Base-by-base conservation (phyloP, 2,888 invertebrate genomes). In the Syrista parreyssii region DNA sequence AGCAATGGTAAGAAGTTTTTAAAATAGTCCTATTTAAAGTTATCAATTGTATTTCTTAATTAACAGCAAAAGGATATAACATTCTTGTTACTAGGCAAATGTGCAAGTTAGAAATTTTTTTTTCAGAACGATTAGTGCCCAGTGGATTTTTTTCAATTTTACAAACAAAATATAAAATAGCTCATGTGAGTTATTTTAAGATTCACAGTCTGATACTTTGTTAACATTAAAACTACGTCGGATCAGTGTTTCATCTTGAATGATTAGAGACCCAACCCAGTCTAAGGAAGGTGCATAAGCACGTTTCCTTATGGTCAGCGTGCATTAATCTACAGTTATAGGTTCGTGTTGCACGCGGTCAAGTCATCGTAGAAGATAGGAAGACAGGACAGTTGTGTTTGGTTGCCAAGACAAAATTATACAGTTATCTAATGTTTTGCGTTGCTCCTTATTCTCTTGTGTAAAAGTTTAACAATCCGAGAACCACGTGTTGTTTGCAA, bases 1-100 rank as follows among this genome's bases (percentile, higher is more conserved):
- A 74, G 73, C 68, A 78, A 78, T 72, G 78, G 78, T 80, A 68
- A 73, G 73, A 75, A n/a, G 23, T 73, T 73, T 33, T 35, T 35
- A 4, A 73, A 33, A 73, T 4, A 33, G 15, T 9, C 30, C 9
- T 23, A 23, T 55, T 55, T 1, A 23, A 55, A 55, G 23, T 55
- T 55, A 23, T 55, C 23, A 55, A 9, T 23, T 55, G 1, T 15
- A 55, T 55, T 23, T 55, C 55, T 55, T 4, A 36, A 4, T 12
- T 40, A 23, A 23, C 55, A 15, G 23, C 0, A 23, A 9, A 55
- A 55, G 23, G 23, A 55, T 23, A 23, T 23, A 55, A 23, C 9
- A 55, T 55, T 23, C 23, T 3, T 55, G 23, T 23, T 55, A 23
- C 55, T 2, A 9, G 0, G 23, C 55, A 23, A 55, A 55, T 2